Base-by-base conservation (phyloP, 2,113 vertebrate species). In the Anarhynchus alexandrinus region DNA sequence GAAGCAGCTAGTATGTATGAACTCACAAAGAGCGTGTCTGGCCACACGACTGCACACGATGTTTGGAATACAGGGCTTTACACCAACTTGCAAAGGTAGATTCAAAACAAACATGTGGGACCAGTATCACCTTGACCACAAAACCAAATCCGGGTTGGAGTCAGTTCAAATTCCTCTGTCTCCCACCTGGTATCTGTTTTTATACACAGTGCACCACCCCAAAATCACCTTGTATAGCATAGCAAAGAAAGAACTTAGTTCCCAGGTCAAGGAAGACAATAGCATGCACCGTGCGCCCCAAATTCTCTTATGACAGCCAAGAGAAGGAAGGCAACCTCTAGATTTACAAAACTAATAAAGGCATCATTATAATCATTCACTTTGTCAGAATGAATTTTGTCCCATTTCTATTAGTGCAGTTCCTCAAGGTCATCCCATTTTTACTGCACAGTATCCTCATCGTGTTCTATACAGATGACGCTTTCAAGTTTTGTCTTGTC, bases 401-500 rank as follows among this genome's bases (percentile, higher is more conserved):
- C n/a, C 19, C 8, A 49, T 64, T 89, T 82, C n/a, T 86, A 43
- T 55, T 61, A 79, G 38, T n/a, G n/a, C 20, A 54, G 61, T 34
- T 86, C 62, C 51, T 90, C 51, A 74, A 95, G 66, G 25, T 74
- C 57, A 82, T n/a, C 65, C 19, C 26, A 58, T 52, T 90, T 58
- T 86, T 69, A 32, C 71, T 64, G 38, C 1, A 4, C 38, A 69
- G 26, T 58, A 67, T 25, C 36, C 29, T 78, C 34, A 36, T 49
- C 27, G 22, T 55, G 51, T 80, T 82, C 82, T 83, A 8, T 55
- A 55, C 0, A 1, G 36, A 65, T 29, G 40, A 70, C 42, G 71
- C 40, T 92, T 90, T 83, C 57, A 90, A 83, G 13, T 49, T 67
- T 51, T 74, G 71, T 61, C 82, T 83, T 86, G 61, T 86, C 86